These are phyloP conservation scores for Taxidea taxus DNA, from an alignment of 2,113 vertebrate species.

Conservation along the genomic window DNA sequence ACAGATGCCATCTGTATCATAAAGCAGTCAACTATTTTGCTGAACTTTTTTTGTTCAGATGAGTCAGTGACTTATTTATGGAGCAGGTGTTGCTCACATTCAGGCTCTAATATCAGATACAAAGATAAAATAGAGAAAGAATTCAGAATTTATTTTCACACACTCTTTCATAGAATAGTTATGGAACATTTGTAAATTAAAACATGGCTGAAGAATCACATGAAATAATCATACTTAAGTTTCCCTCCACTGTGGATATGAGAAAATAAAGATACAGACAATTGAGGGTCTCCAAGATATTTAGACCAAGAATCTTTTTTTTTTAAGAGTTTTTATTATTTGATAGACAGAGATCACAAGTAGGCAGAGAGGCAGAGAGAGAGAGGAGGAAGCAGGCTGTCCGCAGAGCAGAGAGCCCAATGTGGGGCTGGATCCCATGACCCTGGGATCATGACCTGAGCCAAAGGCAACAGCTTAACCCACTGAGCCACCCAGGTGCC, in stretches of 20 bases:
- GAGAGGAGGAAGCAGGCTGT: too few species aligned
- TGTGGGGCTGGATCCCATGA: too few species aligned
- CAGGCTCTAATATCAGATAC: constrained; percentile 32
- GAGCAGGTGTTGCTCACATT: constrained; percentile 39
- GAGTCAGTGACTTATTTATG: constrained; percentile 63
- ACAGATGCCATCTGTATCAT: constrained; percentile 70
- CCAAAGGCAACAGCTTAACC: too few species aligned
- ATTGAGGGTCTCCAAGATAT: neutral
- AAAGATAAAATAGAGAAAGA: neutral
- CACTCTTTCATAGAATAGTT: neutral
- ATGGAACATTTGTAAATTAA: neutral
- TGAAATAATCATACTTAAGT: neutral
- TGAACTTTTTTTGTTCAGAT: constrained; percentile 56
- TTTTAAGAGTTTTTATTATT: too few species aligned
- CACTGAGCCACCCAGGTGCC: too few species aligned
- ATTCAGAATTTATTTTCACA: neutral
- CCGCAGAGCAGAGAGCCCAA: too few species aligned
- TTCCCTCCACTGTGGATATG: neutral
- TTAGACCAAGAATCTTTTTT: neutral
- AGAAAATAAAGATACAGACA: neutral
- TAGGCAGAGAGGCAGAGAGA: too few species aligned
- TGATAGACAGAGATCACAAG: too few species aligned
- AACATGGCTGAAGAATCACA: neutral
- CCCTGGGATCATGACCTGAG: too few species aligned
- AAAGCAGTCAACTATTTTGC: constrained; percentile 58